These are phyloP conservation scores for Anticlea derivata DNA, from an alignment of 2,888 invertebrate species.

Conservation along the genomic window DNA sequence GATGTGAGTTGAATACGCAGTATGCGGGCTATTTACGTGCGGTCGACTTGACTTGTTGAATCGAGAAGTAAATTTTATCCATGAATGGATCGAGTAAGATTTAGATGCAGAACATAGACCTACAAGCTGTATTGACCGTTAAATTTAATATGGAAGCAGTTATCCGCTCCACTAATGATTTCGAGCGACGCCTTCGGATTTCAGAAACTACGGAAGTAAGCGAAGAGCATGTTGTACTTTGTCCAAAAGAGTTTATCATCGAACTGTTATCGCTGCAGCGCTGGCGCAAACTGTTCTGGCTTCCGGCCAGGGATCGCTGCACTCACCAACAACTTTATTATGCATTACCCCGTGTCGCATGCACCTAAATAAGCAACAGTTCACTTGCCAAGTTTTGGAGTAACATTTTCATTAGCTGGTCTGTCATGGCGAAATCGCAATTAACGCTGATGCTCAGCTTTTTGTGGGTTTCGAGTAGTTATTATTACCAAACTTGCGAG, in stretches of 20 bases:
- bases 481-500: no score
- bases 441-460: slow-evolving; percentile 42
- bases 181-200: background rate
- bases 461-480: slow-evolving; percentile 23
- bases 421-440: slow-evolving; percentile 50
- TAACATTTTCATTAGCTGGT: slow-evolving; percentile 76
- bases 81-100: no score
- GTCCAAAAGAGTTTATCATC: slow-evolving; percentile 50
- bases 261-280: slow-evolving; percentile 55
- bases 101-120: no score
- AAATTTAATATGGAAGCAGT: background rate
- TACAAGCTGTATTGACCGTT: no score
- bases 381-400: slow-evolving; percentile 75
- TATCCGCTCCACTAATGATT: background rate
- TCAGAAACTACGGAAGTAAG: slow-evolving; percentile 4
- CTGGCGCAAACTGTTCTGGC: slow-evolving; percentile 55
- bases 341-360: slow-evolving; percentile 70
- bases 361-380: slow-evolving; percentile 74
- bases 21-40: slow-evolving; percentile 10
- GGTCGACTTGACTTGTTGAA: slow-evolving; percentile 20
- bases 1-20: slow-evolving; percentile 34
- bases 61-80: slow-evolving; percentile 1
- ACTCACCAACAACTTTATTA: slow-evolving; percentile 75
- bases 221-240: slow-evolving; percentile 22
- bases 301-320: slow-evolving; percentile 53